phyloP scores from a whole-genome alignment of 2,888 invertebrate species.

The Agonopterix subpropinquella region DNA sequence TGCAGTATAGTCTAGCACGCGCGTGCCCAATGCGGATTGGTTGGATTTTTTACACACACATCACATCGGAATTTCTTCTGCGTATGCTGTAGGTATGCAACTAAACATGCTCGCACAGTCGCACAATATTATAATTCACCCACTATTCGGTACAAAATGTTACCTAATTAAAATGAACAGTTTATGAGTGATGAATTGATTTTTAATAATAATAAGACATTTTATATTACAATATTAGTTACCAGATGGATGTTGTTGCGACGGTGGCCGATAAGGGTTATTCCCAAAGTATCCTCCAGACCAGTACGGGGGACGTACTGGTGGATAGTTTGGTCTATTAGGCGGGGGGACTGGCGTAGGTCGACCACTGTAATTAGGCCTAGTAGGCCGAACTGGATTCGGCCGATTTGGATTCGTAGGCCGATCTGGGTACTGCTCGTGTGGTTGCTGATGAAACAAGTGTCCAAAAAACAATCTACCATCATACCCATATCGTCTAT shows the following conservation, averaged over 20 bases:
- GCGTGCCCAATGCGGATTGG: no score
- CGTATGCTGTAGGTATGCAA: no score
- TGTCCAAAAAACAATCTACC: neutral
- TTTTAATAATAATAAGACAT: no score
- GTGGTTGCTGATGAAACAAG: neutral
- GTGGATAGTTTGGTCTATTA: conserved; percentile 5
- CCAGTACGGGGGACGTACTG: conserved; percentile 38
- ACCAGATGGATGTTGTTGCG: conserved; percentile 49
- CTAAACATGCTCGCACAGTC: no score
- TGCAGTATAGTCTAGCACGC: no score
- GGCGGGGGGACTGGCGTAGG: neutral
- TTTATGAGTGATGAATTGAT: neutral
- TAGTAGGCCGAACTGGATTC: neutral
- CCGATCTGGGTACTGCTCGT: conserved; percentile 4
- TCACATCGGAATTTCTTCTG: no score
- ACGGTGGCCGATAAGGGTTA: conserved; percentile 46
- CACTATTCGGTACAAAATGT: no score
- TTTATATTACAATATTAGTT: conserved; percentile 8
- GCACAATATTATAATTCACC: no score
- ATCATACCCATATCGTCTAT: neutral
- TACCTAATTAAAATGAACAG: no score
- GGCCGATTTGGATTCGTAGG: neutral
- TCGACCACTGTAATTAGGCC: conserved; percentile 1
- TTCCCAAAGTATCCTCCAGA: conserved; percentile 48
- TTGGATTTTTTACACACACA: no score